These are phyloP conservation scores for Chiloscyllium punctatum DNA, from an alignment of 2,797 vertebrate species.

Conservation along the genomic window DNA sequence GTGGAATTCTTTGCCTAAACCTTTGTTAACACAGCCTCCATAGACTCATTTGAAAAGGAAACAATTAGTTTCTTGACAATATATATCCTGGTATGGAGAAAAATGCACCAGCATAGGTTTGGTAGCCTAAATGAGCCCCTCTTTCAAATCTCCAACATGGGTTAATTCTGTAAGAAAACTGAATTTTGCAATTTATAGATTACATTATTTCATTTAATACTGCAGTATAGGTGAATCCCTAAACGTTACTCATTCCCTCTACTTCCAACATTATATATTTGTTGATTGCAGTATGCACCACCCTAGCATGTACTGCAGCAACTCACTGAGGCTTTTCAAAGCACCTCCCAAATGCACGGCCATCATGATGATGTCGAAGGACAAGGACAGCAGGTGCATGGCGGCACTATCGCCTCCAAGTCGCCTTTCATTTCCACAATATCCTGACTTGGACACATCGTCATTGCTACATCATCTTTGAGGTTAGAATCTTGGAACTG, in stretches of 20 bases:
- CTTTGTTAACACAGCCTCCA: background rate
- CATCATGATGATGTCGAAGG: too few species aligned
- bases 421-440: too few species aligned
- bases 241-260: background rate
- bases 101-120: background rate
- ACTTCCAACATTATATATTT: background rate
- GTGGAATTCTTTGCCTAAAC: background rate
- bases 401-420: too few species aligned
- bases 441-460: background rate
- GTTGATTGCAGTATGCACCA: background rate
- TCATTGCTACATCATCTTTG: background rate
- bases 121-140: background rate
- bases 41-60: background rate
- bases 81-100: background rate
- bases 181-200: background rate
- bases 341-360: too few species aligned
- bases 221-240: background rate
- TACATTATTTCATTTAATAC: background rate
- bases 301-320: background rate
- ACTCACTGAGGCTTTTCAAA: too few species aligned
- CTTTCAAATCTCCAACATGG: background rate
- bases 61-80: background rate
- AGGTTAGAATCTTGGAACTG: background rate
- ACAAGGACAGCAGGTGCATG: too few species aligned
- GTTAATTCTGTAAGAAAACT: background rate